A percentile compares a stretch with the other conserved stretches of the same genome.
Evolutionary conservation across 2,888 invertebrate species (phyloP).

Genomic region (Fragum whitleyi): DNA sequence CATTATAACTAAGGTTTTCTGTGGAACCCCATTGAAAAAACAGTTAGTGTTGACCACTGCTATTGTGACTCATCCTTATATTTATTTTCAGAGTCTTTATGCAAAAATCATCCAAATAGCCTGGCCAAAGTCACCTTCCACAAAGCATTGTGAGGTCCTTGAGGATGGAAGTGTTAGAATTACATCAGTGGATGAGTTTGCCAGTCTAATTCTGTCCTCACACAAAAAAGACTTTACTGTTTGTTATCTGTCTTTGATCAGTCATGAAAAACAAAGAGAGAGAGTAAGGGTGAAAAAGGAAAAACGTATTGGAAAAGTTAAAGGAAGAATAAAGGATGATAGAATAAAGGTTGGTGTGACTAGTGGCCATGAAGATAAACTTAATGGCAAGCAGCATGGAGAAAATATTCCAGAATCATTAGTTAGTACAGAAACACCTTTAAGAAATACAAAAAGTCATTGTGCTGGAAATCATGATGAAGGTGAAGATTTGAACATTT

Average conservation of each 20-base stretch:
- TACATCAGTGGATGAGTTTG: constrained; percentile 78
- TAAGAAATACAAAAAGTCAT: neutral
- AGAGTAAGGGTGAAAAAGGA: constrained; percentile 32
- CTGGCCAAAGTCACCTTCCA: constrained; percentile 72
- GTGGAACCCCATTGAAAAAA: no score
- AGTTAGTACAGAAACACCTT: neutral
- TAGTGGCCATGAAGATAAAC: neutral
- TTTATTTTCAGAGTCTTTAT: constrained; percentile 77
- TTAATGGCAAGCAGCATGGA: neutral
- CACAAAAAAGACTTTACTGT: constrained; percentile 80
- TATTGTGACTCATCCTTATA: no score
- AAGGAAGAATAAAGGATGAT: neutral
- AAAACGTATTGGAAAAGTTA: neutral
- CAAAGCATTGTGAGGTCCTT: constrained; percentile 69
- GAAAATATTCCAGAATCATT: neutral
- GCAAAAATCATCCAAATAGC: constrained; percentile 74
- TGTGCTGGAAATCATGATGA: neutral
- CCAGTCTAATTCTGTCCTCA: constrained; percentile 78
- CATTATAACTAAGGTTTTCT: no score
- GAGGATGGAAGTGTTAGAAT: constrained; percentile 78
- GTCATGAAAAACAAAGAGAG: constrained; percentile 65
- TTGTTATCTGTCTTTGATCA: constrained; percentile 77
- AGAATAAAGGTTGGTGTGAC: neutral
- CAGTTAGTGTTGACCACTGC: no score
- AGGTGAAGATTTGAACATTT: constrained; percentile 65